These are phyloP conservation scores for Dinothrombium tinctorium DNA, from an alignment of 1,140 invertebrate species.

Conservation along the genomic window DNA sequence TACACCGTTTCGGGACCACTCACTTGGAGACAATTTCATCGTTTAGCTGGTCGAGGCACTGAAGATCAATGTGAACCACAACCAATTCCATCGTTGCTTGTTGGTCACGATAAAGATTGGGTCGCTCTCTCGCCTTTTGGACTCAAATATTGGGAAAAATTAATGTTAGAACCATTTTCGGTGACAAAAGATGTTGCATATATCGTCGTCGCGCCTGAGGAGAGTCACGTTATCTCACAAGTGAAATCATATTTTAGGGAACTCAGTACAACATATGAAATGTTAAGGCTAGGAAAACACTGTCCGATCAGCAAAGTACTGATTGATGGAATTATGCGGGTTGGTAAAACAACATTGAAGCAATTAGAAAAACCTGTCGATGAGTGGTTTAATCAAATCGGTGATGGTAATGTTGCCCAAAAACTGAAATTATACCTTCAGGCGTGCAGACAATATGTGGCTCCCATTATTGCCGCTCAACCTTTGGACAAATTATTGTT, in stretches of 20 bases:
- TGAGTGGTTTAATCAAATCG: slow-evolving; percentile 54
- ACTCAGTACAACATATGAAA: slow-evolving; percentile 71
- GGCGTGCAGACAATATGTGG: slow-evolving; percentile 31
- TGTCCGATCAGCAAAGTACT: slow-evolving; percentile 15
- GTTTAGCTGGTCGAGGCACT: slow-evolving; percentile 66
- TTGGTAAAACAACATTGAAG: slow-evolving; percentile 38
- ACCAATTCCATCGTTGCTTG: slow-evolving; percentile 74
- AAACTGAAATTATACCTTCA: slow-evolving; percentile 65
- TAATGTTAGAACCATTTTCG: slow-evolving; percentile 77
- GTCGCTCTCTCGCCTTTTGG: slow-evolving; percentile 72
- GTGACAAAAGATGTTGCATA: slow-evolving; percentile 79
- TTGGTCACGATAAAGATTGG: slow-evolving; percentile 87
- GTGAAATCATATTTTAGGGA: slow-evolving; percentile 73
- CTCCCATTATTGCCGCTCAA: slow-evolving; percentile 52
- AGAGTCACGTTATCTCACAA: slow-evolving; percentile 49
- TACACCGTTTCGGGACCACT: slow-evolving; percentile 24
- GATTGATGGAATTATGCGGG: slow-evolving; percentile 47
- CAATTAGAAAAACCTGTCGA: slow-evolving; percentile 43
- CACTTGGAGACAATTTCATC: slow-evolving; percentile 90
- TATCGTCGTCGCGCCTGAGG: slow-evolving; percentile 76
- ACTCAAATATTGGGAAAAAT: slow-evolving; percentile 78
- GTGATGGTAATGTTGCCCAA: slow-evolving; percentile 47
- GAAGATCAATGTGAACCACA: slow-evolving; percentile 88
- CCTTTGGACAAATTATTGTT: slow-evolving; percentile 52
- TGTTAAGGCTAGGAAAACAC: slow-evolving; percentile 20